Conservation (phyloP, 2,888 invertebrate genomes). For the Euclidia mi region DNA sequence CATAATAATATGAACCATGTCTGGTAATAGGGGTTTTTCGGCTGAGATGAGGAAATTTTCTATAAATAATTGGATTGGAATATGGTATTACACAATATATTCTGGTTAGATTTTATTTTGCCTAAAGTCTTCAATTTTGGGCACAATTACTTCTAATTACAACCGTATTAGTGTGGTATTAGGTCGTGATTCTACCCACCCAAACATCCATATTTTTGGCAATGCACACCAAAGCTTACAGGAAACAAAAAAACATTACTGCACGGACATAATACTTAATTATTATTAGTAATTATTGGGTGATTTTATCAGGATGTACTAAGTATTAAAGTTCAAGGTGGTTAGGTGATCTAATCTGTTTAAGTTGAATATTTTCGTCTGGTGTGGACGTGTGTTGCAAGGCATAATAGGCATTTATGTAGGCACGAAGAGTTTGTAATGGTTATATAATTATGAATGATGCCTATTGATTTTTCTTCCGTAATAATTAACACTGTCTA, state of each 20-base stretch:
- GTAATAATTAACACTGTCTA: not conserved
- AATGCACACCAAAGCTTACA: conserved; percentile 15
- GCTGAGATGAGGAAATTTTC: too few relatives aligned
- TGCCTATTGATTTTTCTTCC: not conserved
- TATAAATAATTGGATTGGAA: too few relatives aligned
- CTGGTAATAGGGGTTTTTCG: too few relatives aligned
- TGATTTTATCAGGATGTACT: conserved; percentile 30
- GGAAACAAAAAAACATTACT: conserved; percentile 29
- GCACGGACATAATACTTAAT: conserved; percentile 24
- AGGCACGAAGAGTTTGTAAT: too few relatives aligned
- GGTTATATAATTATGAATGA: too few relatives aligned
- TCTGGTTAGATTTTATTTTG: too few relatives aligned
- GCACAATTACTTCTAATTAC: too few relatives aligned
- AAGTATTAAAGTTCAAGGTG: conserved; percentile 48
- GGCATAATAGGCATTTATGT: too few relatives aligned
- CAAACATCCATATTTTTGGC: conserved; percentile 5
- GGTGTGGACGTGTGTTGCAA: too few relatives aligned
- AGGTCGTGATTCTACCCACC: conserved; percentile 1
- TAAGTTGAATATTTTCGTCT: not conserved
- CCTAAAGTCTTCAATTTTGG: too few relatives aligned
- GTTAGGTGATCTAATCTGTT: conserved; percentile 36
- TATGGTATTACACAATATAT: too few relatives aligned
- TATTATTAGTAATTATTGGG: conserved; percentile 26
- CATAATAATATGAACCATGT: too few relatives aligned
- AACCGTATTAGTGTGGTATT: not conserved